phyloP scores from a whole-genome alignment of 1,140 invertebrate species.

The Tetragonula clypearis region DNA sequence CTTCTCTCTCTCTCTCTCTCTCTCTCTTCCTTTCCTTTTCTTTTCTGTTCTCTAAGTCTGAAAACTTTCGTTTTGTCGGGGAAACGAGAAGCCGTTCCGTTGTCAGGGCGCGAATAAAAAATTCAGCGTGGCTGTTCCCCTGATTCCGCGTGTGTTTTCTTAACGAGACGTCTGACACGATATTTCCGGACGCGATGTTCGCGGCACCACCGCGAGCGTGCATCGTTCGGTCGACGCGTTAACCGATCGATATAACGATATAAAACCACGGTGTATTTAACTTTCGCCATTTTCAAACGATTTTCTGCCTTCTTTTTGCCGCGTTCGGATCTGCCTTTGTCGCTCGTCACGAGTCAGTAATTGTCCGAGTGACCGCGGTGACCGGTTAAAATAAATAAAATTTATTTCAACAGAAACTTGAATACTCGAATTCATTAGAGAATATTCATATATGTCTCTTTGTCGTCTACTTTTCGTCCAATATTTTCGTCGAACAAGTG shows the following conservation, averaged over 20 bases:
- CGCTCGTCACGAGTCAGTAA: not conserved
- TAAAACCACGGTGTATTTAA: not conserved
- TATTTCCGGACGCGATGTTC: constrained; percentile 30
- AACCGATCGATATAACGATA: not conserved
- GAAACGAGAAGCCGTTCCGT: no score
- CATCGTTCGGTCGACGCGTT: not conserved
- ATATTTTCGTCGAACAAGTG: no score
- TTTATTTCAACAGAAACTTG: not conserved
- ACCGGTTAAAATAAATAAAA: no score
- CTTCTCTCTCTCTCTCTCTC: no score
- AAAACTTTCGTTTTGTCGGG: not conserved
- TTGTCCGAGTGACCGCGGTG: no score
- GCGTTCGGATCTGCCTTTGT: not conserved
- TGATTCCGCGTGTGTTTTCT: constrained; percentile 2
- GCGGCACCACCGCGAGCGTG: not conserved
- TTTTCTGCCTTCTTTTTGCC: not conserved
- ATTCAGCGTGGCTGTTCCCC: constrained; percentile 4
- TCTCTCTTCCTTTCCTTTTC: no score
- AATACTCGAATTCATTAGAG: no score
- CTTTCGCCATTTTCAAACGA: not conserved
- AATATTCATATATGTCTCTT: no score
- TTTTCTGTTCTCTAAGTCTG: no score
- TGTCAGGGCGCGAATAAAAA: constrained; percentile 16
- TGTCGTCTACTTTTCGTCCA: no score
- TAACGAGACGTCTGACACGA: constrained; percentile 41